These are phyloP conservation scores for Larimichthys crocea DNA, from an alignment of 2,113 vertebrate species.

Conservation along the genomic window DNA sequence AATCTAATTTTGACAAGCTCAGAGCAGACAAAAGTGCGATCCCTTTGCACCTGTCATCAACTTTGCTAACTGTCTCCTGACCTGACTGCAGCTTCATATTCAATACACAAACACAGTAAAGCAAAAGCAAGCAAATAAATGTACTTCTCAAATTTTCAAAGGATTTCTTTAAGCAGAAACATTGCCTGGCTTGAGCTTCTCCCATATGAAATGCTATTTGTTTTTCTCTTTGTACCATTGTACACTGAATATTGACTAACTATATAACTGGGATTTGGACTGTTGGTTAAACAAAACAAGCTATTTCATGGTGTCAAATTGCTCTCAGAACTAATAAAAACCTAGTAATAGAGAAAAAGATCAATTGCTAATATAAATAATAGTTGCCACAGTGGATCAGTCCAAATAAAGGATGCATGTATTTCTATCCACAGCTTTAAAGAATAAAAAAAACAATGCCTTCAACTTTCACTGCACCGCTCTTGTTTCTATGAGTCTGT, in stretches of 20 bases:
- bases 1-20: no score
- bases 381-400: neutral
- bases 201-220: neutral
- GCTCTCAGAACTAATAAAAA: conserved; percentile 12
- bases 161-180: neutral
- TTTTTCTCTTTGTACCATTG: neutral
- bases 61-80: neutral
- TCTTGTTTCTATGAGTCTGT: conserved; percentile 51
- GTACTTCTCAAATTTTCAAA: conserved; percentile 9
- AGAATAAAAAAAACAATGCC: neutral
- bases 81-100: neutral
- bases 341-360: neutral
- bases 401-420: conserved; percentile 16
- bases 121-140: neutral
- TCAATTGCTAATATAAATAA: conserved; percentile 25
- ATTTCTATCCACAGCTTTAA: conserved; percentile 3
- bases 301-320: conserved; percentile 14
- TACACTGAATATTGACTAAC: neutral
- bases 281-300: neutral
- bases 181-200: conserved; percentile 5
- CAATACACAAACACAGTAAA: neutral
- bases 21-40: no score
- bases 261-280: neutral
- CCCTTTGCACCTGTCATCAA: no score
- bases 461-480: conserved; percentile 1